A percentile compares a stretch with the other conserved stretches of the same genome.
phyloP scores from a whole-genome alignment of 2,113 vertebrate species.

The Austrofundulus limnaeus region DNA sequence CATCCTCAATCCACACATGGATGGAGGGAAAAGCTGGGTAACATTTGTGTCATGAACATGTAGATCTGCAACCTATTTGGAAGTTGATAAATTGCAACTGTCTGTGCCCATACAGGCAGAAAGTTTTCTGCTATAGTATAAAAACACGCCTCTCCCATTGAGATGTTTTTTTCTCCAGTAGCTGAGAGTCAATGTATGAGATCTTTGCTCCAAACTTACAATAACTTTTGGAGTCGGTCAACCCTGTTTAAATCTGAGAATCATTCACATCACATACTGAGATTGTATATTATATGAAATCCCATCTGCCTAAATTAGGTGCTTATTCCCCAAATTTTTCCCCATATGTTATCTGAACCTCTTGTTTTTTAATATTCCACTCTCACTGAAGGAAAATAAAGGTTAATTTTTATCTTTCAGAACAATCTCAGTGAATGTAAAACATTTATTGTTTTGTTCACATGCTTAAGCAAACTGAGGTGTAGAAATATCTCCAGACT shows the following conservation, averaged over 20 bases:
- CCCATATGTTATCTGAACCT: conserved; percentile 23
- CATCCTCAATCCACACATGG: conserved; percentile 8
- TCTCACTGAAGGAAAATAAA: too few relatives aligned
- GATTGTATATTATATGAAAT: too few relatives aligned
- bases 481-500: conserved; percentile 13
- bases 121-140: conserved; percentile 14
- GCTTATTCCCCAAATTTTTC: not conserved
- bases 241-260: too few relatives aligned
- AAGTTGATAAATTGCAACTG: conserved; percentile 36
- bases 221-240: too few relatives aligned
- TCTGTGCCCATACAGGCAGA: conserved; percentile 23
- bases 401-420: too few relatives aligned
- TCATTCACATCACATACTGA: too few relatives aligned
- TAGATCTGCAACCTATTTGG: conserved; percentile 49
- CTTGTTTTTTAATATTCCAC: not conserved
- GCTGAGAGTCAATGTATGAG: not conserved
- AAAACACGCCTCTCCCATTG: conserved; percentile 9
- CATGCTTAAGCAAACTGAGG: not conserved
- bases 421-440: too few relatives aligned
- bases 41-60: conserved; percentile 29
- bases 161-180: conserved; percentile 9
- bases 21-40: conserved; percentile 31
- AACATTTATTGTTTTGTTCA: not conserved
- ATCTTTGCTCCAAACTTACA: too few relatives aligned
- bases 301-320: not conserved